Conservation (phyloP, 2,113 vertebrate genomes). For the Pampusana beccarii region DNA sequence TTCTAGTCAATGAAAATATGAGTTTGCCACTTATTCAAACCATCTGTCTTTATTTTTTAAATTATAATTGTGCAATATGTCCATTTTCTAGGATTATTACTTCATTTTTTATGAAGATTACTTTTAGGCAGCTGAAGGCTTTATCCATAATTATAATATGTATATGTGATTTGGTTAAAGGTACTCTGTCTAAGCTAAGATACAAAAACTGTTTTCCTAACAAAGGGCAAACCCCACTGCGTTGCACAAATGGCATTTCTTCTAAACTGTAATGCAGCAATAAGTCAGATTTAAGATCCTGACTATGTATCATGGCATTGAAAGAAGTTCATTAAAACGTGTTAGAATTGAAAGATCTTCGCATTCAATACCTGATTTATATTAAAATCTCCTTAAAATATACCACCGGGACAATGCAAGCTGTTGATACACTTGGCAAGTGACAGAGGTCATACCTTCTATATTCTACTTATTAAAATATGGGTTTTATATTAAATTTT, state of each 20-base stretch:
- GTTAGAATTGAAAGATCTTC: neutral
- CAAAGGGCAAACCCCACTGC: neutral
- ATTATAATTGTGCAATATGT: constrained; percentile 45
- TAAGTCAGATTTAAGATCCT: neutral
- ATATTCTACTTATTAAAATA: constrained; percentile 6
- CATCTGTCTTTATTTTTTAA: constrained; percentile 49
- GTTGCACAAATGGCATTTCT: neutral
- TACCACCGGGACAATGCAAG: neutral
- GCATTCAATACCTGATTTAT: neutral
- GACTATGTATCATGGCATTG: neutral
- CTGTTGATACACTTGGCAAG: neutral
- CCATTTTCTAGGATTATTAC: constrained; percentile 29
- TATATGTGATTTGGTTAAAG: neutral
- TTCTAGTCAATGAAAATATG: constrained; percentile 59
- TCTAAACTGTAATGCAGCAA: neutral
- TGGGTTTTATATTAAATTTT: neutral
- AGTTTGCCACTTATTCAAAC: constrained; percentile 66
- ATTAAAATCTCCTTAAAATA: constrained; percentile 21
- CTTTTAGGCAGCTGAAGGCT: neutral
- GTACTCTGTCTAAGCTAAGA: neutral
- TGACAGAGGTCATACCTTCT: neutral
- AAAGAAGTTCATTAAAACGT: constrained; percentile 29
- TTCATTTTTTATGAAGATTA: neutral
- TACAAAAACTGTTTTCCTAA: neutral
- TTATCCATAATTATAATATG: neutral